Evolutionary conservation across 1,140 invertebrate species (phyloP).

Genomic region (Platyura marginata): DNA sequence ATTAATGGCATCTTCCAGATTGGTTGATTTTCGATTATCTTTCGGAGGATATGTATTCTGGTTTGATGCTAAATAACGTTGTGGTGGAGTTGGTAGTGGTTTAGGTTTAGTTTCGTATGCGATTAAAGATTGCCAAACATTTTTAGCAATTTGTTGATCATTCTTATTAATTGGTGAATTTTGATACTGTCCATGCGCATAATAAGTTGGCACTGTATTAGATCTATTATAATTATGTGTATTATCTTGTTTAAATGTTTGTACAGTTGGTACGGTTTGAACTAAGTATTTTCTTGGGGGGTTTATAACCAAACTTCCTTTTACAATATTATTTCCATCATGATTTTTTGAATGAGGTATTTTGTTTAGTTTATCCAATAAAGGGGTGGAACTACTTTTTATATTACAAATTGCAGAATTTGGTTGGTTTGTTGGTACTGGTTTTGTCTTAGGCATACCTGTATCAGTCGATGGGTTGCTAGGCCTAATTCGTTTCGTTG

Average conservation of each 20-base stretch:
- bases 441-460: slow-evolving; percentile 17
- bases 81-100: neutral
- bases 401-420: slow-evolving; percentile 15
- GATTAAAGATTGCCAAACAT: neutral
- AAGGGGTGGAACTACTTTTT: slow-evolving; percentile 6
- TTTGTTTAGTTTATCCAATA: too few relatives aligned
- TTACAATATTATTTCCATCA: neutral
- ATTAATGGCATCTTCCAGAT: slow-evolving; percentile 68
- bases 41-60: neutral
- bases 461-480: neutral
- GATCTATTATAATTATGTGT: slow-evolving; percentile 14
- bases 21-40: slow-evolving; percentile 34
- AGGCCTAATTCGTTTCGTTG: slow-evolving; percentile 10
- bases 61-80: neutral
- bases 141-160: slow-evolving; percentile 19
- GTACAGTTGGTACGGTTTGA: slow-evolving; percentile 4
- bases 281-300: neutral
- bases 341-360: neutral
- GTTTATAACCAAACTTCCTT: neutral
- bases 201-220: slow-evolving; percentile 20
- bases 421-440: slow-evolving; percentile 14
- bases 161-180: slow-evolving; percentile 12
- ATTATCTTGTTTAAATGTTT: slow-evolving; percentile 13
- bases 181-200: slow-evolving; percentile 2
- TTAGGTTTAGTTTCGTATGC: neutral